A percentile compares a stretch with the other conserved stretches of the same genome.
These are phyloP conservation scores for Artibeus jamaicensis DNA, from an alignment of 2,797 vertebrate genomes.

Conservation along the genomic window DNA sequence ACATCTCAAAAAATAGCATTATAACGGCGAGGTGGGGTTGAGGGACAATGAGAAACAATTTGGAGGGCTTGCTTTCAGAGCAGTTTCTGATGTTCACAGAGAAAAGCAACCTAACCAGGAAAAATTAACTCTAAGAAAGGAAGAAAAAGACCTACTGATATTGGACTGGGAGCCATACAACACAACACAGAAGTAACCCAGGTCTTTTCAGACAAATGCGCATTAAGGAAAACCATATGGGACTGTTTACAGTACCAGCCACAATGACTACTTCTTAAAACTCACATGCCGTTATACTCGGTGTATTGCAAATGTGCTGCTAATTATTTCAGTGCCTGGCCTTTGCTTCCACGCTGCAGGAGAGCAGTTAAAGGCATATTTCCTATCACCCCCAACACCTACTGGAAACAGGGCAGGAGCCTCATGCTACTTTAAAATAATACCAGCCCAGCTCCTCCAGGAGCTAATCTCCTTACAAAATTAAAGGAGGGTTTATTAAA, in stretches of 20 bases:
- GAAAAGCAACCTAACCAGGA: background rate
- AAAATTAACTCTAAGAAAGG: constrained; percentile 11
- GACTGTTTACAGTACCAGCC: constrained; percentile 44
- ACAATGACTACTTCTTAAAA: constrained; percentile 40
- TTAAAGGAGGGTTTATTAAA: background rate
- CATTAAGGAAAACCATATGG: constrained; percentile 47
- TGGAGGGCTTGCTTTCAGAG: background rate
- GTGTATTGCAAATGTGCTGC: background rate
- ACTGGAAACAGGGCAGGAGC: background rate
- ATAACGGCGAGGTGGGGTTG: background rate
- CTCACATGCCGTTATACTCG: background rate
- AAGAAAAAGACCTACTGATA: background rate
- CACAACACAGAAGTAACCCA: constrained; percentile 40
- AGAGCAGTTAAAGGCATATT: constrained; percentile 5
- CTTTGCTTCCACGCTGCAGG: background rate
- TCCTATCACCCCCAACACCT: background rate
- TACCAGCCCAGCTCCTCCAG: background rate
- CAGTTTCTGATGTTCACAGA: constrained; percentile 20
- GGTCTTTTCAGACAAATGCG: background rate
- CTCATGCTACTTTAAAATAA: background rate
- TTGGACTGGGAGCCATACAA: background rate
- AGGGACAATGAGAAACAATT: background rate
- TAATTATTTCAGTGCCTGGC: background rate
- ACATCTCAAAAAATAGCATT: background rate
- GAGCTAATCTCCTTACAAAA: background rate